Evolutionary conservation across 1,140 invertebrate species (phyloP).

Genomic region (Luehdorfia chinensis): DNA sequence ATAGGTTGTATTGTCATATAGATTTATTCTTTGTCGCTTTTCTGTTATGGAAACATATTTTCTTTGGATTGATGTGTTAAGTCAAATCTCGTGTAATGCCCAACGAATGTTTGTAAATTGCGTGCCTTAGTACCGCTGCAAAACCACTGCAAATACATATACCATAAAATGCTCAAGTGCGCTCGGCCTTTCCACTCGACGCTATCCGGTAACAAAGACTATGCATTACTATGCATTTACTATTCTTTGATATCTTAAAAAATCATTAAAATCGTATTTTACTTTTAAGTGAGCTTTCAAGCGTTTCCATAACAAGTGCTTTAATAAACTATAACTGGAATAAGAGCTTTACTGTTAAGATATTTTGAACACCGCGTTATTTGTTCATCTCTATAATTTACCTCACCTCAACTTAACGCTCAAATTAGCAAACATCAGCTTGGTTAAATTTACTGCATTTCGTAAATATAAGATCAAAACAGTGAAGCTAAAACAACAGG

Average conservation of each 20-base stretch:
- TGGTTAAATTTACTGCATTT: constrained; percentile 5
- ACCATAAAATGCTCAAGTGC: constrained; percentile 31
- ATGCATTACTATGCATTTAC: too few relatives aligned
- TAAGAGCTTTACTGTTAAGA: too few relatives aligned
- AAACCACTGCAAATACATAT: constrained; percentile 41
- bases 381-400: too few relatives aligned
- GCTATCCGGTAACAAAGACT: constrained; percentile 2
- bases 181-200: constrained; percentile 23
- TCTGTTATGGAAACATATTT: constrained; percentile 18
- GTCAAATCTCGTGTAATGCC: constrained; percentile 36
- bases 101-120: constrained; percentile 37
- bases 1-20: too few relatives aligned
- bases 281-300: too few relatives aligned
- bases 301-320: too few relatives aligned
- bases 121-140: constrained; percentile 39
- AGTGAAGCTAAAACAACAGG: constrained; percentile 5
- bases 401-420: too few relatives aligned
- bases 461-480: constrained; percentile 8
- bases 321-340: too few relatives aligned
- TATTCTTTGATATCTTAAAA: too few relatives aligned
- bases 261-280: too few relatives aligned
- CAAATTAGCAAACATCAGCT: constrained; percentile 9
- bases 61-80: constrained; percentile 30
- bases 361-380: too few relatives aligned
- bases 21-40: too few relatives aligned